Conservation (phyloP, 1,140 invertebrate species). For the Pinna nobilis region DNA sequence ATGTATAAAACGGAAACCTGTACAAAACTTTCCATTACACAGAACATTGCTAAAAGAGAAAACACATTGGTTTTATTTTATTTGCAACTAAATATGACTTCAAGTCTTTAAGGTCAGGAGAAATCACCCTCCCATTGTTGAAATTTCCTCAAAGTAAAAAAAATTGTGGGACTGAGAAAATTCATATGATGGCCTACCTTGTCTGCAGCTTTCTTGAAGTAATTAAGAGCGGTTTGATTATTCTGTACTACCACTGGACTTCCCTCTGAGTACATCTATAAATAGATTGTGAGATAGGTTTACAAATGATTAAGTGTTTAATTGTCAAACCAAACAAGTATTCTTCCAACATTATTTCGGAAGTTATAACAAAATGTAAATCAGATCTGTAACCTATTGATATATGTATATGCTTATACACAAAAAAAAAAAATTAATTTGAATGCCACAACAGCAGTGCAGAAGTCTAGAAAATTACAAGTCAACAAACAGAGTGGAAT, state of each 20-base stretch:
- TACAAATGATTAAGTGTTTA: too few relatives aligned
- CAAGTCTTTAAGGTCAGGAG: neutral
- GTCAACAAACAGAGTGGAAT: too few relatives aligned
- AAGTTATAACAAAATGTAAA: too few relatives aligned
- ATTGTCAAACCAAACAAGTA: neutral
- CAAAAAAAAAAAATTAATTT: too few relatives aligned
- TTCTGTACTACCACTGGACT: slow-evolving; percentile 93
- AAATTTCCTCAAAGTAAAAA: too few relatives aligned
- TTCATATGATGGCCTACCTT: slow-evolving; percentile 76
- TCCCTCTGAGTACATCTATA: slow-evolving; percentile 96
- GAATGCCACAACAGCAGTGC: too few relatives aligned
- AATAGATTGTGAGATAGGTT: too few relatives aligned
- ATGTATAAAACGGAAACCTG: slow-evolving; percentile 15
- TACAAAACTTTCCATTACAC: neutral
- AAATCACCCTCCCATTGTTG: neutral
- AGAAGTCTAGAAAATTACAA: too few relatives aligned
- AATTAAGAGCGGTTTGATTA: slow-evolving; percentile 92
- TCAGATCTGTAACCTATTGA: too few relatives aligned
- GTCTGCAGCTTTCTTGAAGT: slow-evolving; percentile 96
- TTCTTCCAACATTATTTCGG: too few relatives aligned
- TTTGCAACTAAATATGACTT: neutral
- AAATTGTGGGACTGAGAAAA: too few relatives aligned
- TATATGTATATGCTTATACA: too few relatives aligned
- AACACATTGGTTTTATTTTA: neutral
- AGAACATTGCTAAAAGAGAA: neutral